phyloP scores from a whole-genome alignment of 2,113 vertebrate species.

The Carassius gibelio region DNA sequence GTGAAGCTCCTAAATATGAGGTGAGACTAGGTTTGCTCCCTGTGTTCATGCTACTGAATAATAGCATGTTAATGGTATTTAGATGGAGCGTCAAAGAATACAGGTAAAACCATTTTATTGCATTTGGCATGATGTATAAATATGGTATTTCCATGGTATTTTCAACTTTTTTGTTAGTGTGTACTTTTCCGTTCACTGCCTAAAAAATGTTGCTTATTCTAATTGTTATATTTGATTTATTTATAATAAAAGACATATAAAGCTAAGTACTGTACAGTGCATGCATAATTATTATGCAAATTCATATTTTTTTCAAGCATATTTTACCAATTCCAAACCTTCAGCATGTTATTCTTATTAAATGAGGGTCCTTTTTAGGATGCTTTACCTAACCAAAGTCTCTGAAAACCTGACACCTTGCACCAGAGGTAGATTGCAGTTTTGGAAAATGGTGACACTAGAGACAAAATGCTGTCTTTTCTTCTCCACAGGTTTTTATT shows the following conservation, averaged over 20 bases:
- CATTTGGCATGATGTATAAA: background rate
- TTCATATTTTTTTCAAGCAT: too few species aligned
- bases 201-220: background rate
- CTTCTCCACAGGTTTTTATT: too few species aligned
- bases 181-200: background rate
- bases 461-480: too few species aligned
- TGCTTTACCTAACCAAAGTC: too few species aligned
- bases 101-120: background rate
- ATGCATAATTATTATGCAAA: too few species aligned
- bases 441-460: too few species aligned
- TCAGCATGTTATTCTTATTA: too few species aligned
- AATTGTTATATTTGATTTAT: background rate
- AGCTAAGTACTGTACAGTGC: background rate
- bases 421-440: too few species aligned
- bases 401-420: too few species aligned
- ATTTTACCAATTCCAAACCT: too few species aligned
- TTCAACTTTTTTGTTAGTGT: background rate
- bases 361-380: too few species aligned
- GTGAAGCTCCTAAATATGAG: slow-evolving; percentile 98
- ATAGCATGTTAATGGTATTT: background rate
- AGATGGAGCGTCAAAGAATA: background rate
- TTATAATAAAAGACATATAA: background rate
- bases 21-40: slow-evolving; percentile 71
- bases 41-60: background rate
- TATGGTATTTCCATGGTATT: background rate